Evolutionary conservation across 1,140 invertebrate species (phyloP).

Genomic region (Habropoda laboriosa): DNA sequence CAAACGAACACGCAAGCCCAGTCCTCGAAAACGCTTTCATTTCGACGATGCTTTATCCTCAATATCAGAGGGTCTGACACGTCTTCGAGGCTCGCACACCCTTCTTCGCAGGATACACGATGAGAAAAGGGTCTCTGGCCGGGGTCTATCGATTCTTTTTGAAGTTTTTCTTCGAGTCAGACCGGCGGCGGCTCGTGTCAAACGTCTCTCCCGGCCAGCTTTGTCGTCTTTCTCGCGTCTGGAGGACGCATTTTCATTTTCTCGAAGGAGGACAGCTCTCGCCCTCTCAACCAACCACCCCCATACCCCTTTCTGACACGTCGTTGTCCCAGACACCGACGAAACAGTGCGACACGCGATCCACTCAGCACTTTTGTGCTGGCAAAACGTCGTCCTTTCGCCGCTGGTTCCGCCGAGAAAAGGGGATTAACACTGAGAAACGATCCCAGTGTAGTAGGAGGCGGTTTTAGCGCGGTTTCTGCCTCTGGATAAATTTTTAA

Average conservation of each 20-base stretch:
- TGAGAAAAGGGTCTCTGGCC: no score
- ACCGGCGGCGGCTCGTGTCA: constrained; percentile 20
- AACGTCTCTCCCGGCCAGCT: constrained; percentile 19
- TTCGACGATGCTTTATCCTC: constrained; percentile 2
- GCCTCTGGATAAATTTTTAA: not conserved
- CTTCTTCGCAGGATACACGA: constrained; percentile 6
- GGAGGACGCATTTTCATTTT: constrained; percentile 42
- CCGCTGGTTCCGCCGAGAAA: not conserved
- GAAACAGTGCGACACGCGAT: constrained; percentile 21
- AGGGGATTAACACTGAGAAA: constrained; percentile 1
- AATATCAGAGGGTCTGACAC: constrained; percentile 3
- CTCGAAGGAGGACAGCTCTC: constrained; percentile 2
- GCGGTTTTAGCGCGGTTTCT: not conserved
- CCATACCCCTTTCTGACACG: not conserved
- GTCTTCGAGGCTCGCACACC: constrained; percentile 11
- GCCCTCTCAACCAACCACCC: not conserved
- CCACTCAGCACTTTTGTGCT: constrained; percentile 8
- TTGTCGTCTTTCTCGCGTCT: constrained; percentile 18
- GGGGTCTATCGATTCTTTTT: constrained; percentile 37
- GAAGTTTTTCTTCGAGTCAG: constrained; percentile 32
- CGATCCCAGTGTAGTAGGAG: not conserved
- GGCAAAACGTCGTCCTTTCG: not conserved
- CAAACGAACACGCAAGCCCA: not conserved
- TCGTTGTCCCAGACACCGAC: not conserved
- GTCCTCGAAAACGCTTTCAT: constrained; percentile 6